A percentile compares a stretch with the other conserved stretches of the same genome.
Conservation (phyloP, 2,888 invertebrate genomes). For the Drosophila algonquin region DNA sequence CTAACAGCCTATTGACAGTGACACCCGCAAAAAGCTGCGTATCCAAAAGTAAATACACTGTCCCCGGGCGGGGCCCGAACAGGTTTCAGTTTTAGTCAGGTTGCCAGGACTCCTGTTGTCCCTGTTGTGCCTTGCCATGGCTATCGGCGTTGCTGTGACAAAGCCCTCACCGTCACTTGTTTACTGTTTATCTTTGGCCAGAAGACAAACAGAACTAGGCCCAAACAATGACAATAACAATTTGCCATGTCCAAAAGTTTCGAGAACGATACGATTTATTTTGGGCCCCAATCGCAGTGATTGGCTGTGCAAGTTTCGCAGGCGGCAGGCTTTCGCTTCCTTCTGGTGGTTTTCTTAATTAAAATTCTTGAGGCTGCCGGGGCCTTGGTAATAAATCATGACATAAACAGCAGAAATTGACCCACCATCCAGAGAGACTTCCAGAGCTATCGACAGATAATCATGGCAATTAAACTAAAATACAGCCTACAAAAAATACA, state of each 20-base stretch:
- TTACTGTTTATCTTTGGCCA: conserved; percentile 67
- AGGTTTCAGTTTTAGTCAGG: conserved; percentile 27
- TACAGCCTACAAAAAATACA: conserved; percentile 45
- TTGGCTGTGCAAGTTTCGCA: conserved; percentile 53
- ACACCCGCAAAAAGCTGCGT: conserved; percentile 62
- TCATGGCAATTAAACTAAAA: conserved; percentile 58
- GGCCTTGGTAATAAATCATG: conserved; percentile 66
- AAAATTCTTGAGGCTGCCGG: conserved; percentile 60
- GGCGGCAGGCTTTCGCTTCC: no score
- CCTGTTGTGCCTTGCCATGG: background rate
- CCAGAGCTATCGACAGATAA: conserved; percentile 43
- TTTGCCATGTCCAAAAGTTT: conserved; percentile 53
- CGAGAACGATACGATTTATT: conserved; percentile 69
- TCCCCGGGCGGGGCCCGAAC: conserved; percentile 48
- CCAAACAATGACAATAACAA: conserved; percentile 51
- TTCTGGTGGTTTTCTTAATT: conserved; percentile 57
- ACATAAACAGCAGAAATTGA: conserved; percentile 60
- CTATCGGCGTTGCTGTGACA: conserved; percentile 14
- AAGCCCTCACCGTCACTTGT: conserved; percentile 28
- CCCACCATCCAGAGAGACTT: conserved; percentile 12
- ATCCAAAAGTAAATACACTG: conserved; percentile 69
- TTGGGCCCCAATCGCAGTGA: conserved; percentile 39
- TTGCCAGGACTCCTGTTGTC: conserved; percentile 17
- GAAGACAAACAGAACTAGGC: conserved; percentile 69
- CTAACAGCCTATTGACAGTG: conserved; percentile 58